Base-by-base conservation (phyloP, 2,797 vertebrate genomes). In the Sciaenops ocellatus region DNA sequence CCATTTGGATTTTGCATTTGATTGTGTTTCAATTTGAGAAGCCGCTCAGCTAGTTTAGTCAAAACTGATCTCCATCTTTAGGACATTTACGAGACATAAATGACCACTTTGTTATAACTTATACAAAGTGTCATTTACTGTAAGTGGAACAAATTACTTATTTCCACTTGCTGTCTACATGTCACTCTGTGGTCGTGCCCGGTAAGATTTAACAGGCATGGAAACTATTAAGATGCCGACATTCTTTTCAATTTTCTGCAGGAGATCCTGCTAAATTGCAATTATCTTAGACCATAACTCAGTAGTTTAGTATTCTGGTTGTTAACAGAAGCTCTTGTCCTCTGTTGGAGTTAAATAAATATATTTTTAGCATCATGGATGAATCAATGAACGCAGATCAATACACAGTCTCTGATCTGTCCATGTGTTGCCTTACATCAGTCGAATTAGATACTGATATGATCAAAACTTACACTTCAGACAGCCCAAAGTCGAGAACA, bases 1-100 rank as follows among this genome's bases (percentile, higher is more conserved):
- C 54, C 46, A 69, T 78, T 73, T 48, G 12, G 34, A 61, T 54
- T 50, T 61, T 69, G n/a, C 6, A 24, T 83, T 46, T 41, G 41
- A 62, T 70, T 78, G 50, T 42, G 26, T 78, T 77, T 87, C 67
- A 69, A 26, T 54, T 69, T 69, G 30, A 64, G 34, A 20, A 80
- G 55, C 69, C 34, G 50, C 60, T 68, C 57, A 5, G 42, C 52
- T 26, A 28, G 1, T 30, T 67, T 1, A 26, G 13, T 28, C 6
- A 20, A n/a, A 57, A 73, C 50, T 48, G 63, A 64, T 20, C 62
- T 78, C 38, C 9, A 1, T 50, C 55, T 47, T 73, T 28, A 18
- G 52, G 48, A 26, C 42, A 20, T 71, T 17, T 69, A 26, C 22
- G 10, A 18, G 69, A 74, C 74, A 81, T 70, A 5, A 80, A 71